These are phyloP conservation scores for Idris sp. DNA, from an alignment of 1,140 invertebrate genomes.

Conservation along the genomic window DNA sequence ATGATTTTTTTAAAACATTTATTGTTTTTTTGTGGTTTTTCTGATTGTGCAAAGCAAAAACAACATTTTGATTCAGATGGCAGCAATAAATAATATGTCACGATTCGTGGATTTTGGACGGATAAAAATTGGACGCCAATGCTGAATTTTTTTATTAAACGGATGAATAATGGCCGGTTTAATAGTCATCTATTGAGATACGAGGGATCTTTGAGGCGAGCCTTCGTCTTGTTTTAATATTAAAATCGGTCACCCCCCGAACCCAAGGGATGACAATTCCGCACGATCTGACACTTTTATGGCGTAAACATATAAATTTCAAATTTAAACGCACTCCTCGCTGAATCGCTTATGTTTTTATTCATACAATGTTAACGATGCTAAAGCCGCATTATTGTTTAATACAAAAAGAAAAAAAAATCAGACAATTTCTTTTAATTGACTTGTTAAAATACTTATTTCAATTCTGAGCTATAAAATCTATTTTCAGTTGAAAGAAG, in stretches of 20 bases:
- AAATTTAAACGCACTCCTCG: slow-evolving; percentile 40
- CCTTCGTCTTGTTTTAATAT: slow-evolving; percentile 58
- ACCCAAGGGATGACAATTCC: slow-evolving; percentile 57
- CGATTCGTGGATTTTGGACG: slow-evolving; percentile 13
- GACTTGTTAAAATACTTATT: too few species aligned
- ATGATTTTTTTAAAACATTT: too few species aligned
- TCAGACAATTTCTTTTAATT: too few species aligned
- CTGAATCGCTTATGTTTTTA: slow-evolving; percentile 38
- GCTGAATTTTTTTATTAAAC: slow-evolving; percentile 58
- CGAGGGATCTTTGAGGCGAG: slow-evolving; percentile 38
- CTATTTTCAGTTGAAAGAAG: too few species aligned
- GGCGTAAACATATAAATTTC: slow-evolving; percentile 58
- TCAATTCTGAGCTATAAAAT: too few species aligned
- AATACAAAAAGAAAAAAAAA: too few species aligned
- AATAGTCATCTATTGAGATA: slow-evolving; percentile 56
- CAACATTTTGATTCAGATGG: slow-evolving; percentile 34
- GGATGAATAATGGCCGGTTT: slow-evolving; percentile 58
- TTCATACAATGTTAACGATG: slow-evolving; percentile 24
- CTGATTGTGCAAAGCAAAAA: slow-evolving; percentile 5
- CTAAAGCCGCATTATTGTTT: background rate
- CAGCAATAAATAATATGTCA: slow-evolving; percentile 43
- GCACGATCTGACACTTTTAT: slow-evolving; percentile 52
- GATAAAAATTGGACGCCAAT: slow-evolving; percentile 46
- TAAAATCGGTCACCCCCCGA: slow-evolving; percentile 52
- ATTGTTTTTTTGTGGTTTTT: background rate